Evolutionary conservation across 1,140 invertebrate species (phyloP).

Genomic region (Uloborus diversus): DNA sequence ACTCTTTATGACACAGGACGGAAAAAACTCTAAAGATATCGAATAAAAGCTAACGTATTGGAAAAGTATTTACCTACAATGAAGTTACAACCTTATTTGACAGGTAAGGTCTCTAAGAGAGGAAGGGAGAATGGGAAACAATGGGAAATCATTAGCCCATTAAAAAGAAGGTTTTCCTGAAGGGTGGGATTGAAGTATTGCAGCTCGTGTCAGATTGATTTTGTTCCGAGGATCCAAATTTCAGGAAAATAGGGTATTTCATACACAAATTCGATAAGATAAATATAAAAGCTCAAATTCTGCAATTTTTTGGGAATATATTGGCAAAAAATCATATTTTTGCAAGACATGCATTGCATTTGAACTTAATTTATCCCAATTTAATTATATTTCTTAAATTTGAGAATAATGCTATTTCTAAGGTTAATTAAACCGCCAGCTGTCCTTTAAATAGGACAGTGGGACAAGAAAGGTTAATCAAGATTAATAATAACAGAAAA

Average conservation of each 20-base stretch:
- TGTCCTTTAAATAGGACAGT: no score
- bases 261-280: no score
- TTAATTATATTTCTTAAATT: no score
- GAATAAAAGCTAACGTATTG: constrained; percentile 16
- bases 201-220: constrained; percentile 40
- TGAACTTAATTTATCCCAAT: neutral
- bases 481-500: no score
- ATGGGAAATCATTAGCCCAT: constrained; percentile 44
- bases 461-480: no score
- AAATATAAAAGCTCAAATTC: no score
- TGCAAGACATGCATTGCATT: neutral
- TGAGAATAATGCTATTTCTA: no score
- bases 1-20: no score
- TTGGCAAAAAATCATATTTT: neutral
- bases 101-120: constrained; percentile 26
- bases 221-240: neutral
- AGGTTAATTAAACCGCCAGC: no score
- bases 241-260: no score
- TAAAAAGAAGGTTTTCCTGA: constrained; percentile 26
- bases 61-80: constrained; percentile 44
- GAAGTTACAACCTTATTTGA: constrained; percentile 36
- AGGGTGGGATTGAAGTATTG: constrained; percentile 17
- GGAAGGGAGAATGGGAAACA: no score
- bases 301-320: neutral
- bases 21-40: no score